These are phyloP conservation scores for Harlomillsia oculata DNA, from an alignment of 1,140 invertebrate species.

Conservation along the genomic window DNA sequence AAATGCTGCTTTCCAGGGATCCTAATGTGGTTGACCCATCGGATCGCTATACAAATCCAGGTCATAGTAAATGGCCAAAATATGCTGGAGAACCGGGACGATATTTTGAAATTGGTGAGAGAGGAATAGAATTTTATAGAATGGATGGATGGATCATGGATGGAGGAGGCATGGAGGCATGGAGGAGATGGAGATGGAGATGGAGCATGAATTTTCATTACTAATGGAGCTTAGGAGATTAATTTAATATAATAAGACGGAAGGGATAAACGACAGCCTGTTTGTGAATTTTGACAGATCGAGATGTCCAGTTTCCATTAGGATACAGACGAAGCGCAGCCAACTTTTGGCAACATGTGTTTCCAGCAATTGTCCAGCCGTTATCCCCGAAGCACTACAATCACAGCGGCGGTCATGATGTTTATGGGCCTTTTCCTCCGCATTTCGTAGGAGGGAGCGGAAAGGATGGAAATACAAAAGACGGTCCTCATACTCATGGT, in stretches of 20 bases:
- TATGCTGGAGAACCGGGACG: conserved; percentile 17
- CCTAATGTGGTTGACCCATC: conserved; percentile 26
- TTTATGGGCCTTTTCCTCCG: background rate
- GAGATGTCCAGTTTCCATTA: conserved; percentile 23
- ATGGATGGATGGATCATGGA: too few relatives aligned
- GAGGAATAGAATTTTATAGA: background rate
- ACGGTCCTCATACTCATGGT: background rate
- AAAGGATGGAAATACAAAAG: background rate
- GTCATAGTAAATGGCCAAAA: conserved; percentile 22
- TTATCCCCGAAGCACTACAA: background rate
- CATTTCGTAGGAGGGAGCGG: background rate
- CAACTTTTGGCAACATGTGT: conserved; percentile 22
- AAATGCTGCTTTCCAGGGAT: conserved; percentile 13
- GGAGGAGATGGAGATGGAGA: too few relatives aligned
- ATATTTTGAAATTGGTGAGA: conserved; percentile 32
- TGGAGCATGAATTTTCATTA: too few relatives aligned
- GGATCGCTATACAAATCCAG: conserved; percentile 8
- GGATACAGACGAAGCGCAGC: conserved; percentile 8
- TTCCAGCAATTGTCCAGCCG: conserved; percentile 25
- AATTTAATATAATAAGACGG: too few relatives aligned
- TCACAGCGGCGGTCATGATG: too few relatives aligned
- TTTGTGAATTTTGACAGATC: background rate
- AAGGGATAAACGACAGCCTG: too few relatives aligned
- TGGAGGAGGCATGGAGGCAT: too few relatives aligned
- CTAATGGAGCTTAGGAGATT: too few relatives aligned